Conservation (phyloP, 92 coral and sea anemone genomes). For the Hydrozoanthus gracilis region DNA sequence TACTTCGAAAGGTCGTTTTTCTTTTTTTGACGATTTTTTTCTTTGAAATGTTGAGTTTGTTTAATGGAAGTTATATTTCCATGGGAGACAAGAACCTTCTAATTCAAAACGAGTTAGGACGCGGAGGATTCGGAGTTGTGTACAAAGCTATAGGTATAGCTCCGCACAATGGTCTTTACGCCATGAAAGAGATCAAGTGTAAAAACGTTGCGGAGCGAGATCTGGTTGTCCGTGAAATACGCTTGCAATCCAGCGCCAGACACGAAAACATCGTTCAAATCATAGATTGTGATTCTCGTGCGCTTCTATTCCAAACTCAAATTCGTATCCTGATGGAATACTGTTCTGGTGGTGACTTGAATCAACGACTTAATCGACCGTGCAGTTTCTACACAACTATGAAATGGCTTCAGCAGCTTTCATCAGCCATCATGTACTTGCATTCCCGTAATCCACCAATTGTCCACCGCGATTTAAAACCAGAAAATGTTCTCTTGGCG, state of each 20-base stretch:
- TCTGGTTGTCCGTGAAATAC: conserved; percentile 40
- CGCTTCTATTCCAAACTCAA: background rate
- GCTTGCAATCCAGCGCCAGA: conserved; percentile 21
- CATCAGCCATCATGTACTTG: conserved; percentile 35
- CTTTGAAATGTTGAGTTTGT: conserved; percentile 12
- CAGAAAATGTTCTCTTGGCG: conserved; percentile 44
- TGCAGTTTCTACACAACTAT: conserved; percentile 25
- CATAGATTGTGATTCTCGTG: conserved; percentile 24
- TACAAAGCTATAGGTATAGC: conserved; percentile 27
- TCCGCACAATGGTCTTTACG: conserved; percentile 17
- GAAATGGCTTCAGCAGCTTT: conserved; percentile 49
- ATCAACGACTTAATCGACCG: conserved; percentile 38
- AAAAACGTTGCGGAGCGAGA: conserved; percentile 30
- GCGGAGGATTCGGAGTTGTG: conserved; percentile 58
- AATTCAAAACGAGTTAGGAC: conserved; percentile 19
- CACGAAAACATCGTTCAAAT: conserved; percentile 50
- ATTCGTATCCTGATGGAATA: conserved; percentile 40
- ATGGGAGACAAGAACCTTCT: conserved; percentile 3
- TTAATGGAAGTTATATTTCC: conserved; percentile 1
- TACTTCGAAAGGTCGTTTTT: too few species aligned
- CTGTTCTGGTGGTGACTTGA: conserved; percentile 57
- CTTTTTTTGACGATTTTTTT: too few species aligned
- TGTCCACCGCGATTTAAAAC: conserved; percentile 52
- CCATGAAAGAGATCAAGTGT: conserved; percentile 51
- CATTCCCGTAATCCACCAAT: conserved; percentile 49